Percentiles rank a stretch among this genome's conserved stretches.
Conservation (phyloP, 2,113 vertebrate genomes). For the Mirounga angustirostris region DNA sequence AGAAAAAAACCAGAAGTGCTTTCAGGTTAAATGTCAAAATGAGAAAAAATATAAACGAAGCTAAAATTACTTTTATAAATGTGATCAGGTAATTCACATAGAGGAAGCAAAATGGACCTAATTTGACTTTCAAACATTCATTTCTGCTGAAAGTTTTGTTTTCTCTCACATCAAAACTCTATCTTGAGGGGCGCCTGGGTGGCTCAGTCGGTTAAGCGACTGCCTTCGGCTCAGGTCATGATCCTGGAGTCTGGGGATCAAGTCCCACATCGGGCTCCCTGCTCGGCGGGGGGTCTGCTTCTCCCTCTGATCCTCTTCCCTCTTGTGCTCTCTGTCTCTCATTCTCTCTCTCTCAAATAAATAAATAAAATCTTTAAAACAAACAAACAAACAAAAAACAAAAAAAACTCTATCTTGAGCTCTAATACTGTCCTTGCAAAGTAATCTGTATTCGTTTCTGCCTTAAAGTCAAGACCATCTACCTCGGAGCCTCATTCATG, state of each 20-base stretch:
- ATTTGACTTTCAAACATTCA: constrained; percentile 36
- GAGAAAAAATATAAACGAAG: constrained; percentile 31
- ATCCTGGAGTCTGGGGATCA: too few species aligned
- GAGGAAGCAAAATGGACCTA: background rate
- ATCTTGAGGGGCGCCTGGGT: background rate
- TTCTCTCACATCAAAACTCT: background rate
- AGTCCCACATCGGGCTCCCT: too few species aligned
- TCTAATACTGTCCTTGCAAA: background rate
- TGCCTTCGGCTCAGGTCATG: too few species aligned
- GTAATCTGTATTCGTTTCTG: background rate
- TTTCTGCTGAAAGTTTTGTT: constrained; percentile 34
- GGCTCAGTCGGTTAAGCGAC: too few species aligned
- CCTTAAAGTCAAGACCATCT: background rate
- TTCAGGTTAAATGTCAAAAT: constrained; percentile 50
- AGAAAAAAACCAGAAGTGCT: background rate
- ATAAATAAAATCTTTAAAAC: too few species aligned
- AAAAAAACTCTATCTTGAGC: background rate
- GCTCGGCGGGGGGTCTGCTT: too few species aligned
- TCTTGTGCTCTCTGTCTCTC: too few species aligned
- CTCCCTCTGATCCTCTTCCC: too few species aligned
- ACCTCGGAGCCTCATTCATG: background rate
- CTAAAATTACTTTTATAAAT: constrained; percentile 48
- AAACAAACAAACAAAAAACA: too few species aligned
- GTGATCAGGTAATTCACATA: background rate
- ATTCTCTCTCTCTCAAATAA: too few species aligned